Base-by-base conservation (phyloP, 2,113 vertebrate genomes). In the Micromys minutus region DNA sequence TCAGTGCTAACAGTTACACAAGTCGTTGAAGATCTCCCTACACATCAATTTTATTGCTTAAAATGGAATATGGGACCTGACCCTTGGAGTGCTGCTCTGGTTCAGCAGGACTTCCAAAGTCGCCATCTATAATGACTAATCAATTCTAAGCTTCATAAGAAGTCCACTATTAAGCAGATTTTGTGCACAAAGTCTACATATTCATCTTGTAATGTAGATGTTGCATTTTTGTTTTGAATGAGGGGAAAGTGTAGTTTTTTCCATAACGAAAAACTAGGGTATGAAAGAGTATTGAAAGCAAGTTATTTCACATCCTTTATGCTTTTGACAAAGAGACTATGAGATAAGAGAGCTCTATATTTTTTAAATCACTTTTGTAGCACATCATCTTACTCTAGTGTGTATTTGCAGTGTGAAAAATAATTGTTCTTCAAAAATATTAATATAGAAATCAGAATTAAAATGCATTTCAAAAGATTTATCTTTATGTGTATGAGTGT, bases 1-100 rank as follows among this genome's bases (percentile, higher is more conserved):
- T 83, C 45, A 67, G 34, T 45, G 16, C 10, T 83, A 22, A 95
- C 76, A 52, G 47, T 86, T 29, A 79, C 16, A 11, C 11, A 84
- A 91, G 1, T 87, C 36, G 86, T 76, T 76, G 55, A 89, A 89
- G 59, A 81, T 87, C n/a, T 86, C 65, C 91, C 71, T 93, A 55
- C 8, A 55, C 42, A 13, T 91, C 74, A 74, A 24, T 39, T 90
- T 81, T 84, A 42, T 87, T 72, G 80, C 59, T 36, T 89, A 17
- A 34, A 55, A 77, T n/a, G n/a, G 36, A 89, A 63, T 22, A 59
- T 34, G 7, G 39, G 52, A 81, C 26, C 0, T 6, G 17, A 19
- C 9, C 31, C 93, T 72, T 24, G 31, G 57, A 77, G 24, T 65
- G 65, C 15, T 86, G 5, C 5, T 86, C 5, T 86, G 31, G 84